phyloP scores from a whole-genome alignment of 2,113 vertebrate genomes.

The Theropithecus gelada region DNA sequence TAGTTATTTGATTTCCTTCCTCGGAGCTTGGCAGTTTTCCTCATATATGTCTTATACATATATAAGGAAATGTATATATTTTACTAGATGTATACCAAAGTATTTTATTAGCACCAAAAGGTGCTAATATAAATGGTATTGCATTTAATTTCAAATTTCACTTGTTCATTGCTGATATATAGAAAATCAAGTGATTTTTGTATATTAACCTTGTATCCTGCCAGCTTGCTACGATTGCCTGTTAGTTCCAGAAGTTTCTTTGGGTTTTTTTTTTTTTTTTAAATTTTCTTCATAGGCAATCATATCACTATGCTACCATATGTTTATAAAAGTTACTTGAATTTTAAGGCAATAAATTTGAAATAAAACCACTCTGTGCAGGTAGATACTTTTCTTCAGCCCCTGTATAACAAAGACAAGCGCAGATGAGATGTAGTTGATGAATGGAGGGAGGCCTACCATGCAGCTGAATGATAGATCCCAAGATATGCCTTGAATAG shows the following conservation, averaged over 20 bases:
- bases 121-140: neutral
- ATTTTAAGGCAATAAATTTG: neutral
- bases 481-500: neutral
- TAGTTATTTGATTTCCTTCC: neutral
- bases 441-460: no score
- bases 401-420: neutral
- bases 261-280: neutral
- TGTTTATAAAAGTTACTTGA: neutral
- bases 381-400: neutral
- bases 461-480: neutral
- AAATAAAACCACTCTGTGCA: neutral
- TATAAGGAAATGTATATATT: no score
- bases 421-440: neutral
- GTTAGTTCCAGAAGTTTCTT: neutral
- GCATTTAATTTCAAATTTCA: neutral
- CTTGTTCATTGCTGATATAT: neutral
- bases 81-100: neutral
- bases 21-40: neutral
- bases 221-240: neutral
- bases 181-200: neutral
- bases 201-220: neutral
- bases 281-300: neutral
- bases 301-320: neutral
- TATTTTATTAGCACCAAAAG: neutral
- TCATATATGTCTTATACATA: neutral